Evolutionary conservation across 2,888 invertebrate genomes (phyloP), one percentile per base, ranked within the genome.

Genomic region (Cactoblastis cactorum): DNA sequence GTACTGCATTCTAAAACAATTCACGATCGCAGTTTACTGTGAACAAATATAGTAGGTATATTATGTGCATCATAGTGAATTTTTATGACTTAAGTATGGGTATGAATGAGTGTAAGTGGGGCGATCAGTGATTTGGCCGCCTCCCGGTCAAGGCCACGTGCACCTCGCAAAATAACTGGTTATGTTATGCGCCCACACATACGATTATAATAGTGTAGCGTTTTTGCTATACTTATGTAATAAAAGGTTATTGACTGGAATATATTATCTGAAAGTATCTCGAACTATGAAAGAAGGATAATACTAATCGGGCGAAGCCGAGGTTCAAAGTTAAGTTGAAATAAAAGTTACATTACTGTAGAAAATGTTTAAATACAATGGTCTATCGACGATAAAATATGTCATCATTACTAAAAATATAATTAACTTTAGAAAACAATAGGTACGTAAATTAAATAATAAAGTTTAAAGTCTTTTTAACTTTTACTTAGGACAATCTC

Each of bases 91-190:
- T 53, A 15, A 33, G 4, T 37, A 37, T 37, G 37, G 56, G 38
- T 54, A 58, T 63, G 65, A 62, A 63, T 61, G 60, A 49, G 57
- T 53, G 52, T 55, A 65, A 67, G 69, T 69, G 60, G 66, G 69
- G 57, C 63, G 64, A 59, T 66, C 66, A 63, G 58, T 57, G 65
- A 72, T 82, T 86, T 79, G 71, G 83, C 74, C 73, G 67, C 61
- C 74, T 70, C 71, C 65, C 75, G 86, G 88, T 86, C 88, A 89
- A 89, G 88, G 88, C 65, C 87, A 73, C 77, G 69, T 80, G 80
- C 82, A 84, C 79, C 76, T 64, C 71, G 82, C 82, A 86, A 88
- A 85, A 83, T 68, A 75, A 81, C 85, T 76, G 80, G 83, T 86
- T 84, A 72, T 73, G 83, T 86, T 84, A 72, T 73, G 71, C 62